These are phyloP conservation scores for Crocodylus rhombifer DNA, from an alignment of 2,797 vertebrate genomes.

Conservation along the genomic window DNA sequence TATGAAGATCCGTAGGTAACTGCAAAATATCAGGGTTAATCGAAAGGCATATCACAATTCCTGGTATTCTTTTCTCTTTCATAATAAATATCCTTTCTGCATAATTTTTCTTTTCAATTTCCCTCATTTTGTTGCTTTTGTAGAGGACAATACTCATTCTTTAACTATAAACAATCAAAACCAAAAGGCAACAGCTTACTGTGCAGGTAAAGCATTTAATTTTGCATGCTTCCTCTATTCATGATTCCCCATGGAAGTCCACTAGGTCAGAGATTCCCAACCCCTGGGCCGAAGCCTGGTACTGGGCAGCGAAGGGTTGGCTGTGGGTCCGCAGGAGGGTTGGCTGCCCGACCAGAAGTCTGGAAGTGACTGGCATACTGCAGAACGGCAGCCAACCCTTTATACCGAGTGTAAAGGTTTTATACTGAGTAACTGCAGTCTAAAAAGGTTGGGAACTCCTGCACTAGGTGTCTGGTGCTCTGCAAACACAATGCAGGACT, in stretches of 20 bases:
- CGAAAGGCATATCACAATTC: slow-evolving; percentile 21
- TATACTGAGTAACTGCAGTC: too few species aligned
- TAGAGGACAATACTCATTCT: not conserved
- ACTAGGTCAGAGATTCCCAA: too few species aligned
- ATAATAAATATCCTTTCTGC: not conserved
- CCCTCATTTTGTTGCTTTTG: not conserved
- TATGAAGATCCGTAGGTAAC: not conserved
- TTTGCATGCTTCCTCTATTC: accelerated
- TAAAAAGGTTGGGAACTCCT: too few species aligned
- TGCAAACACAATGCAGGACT: too few species aligned
- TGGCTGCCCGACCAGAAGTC: too few species aligned
- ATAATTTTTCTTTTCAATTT: not conserved
- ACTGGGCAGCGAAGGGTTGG: too few species aligned
- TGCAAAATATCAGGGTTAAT: not conserved
- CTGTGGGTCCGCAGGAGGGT: too few species aligned
- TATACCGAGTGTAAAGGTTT: too few species aligned
- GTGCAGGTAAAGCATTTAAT: not conserved
- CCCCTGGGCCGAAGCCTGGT: too few species aligned
- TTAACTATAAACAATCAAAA: not conserved
- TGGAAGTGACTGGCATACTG: too few species aligned
- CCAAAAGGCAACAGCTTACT: not conserved
- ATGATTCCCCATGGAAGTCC: not conserved
- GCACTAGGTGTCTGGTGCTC: too few species aligned
- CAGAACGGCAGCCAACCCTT: too few species aligned
- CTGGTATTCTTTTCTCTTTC: not conserved